Conservation (phyloP, 2,113 vertebrate species). For the Stegostoma tigrinum region DNA sequence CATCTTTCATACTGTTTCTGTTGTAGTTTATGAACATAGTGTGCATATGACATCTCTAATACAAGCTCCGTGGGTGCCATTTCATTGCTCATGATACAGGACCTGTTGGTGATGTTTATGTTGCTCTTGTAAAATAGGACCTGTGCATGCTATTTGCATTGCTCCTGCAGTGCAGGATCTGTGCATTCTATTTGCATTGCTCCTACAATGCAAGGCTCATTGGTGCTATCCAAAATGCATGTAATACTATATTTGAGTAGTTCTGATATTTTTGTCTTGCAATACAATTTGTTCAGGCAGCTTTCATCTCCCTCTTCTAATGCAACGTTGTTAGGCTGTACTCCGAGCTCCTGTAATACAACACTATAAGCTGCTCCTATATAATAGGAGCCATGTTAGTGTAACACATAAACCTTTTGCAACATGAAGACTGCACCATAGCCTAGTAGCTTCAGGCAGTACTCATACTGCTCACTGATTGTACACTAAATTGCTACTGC, state of each 20-base stretch:
- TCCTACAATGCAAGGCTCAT: conserved; percentile 58
- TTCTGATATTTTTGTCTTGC: background rate
- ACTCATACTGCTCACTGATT: background rate
- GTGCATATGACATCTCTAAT: conserved; percentile 63
- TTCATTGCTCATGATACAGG: background rate
- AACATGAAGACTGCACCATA: background rate
- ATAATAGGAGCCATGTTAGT: background rate
- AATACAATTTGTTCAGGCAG: background rate
- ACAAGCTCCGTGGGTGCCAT: background rate
- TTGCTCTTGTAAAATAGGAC: background rate
- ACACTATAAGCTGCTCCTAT: too few relatives aligned
- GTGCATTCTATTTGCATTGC: background rate
- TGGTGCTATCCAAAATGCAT: conserved; percentile 82
- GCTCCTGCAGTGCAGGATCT: background rate
- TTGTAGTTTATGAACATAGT: too few relatives aligned
- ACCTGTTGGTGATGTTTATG: background rate
- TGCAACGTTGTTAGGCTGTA: background rate
- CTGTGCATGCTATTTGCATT: background rate
- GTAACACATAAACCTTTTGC: background rate
- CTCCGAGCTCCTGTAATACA: background rate
- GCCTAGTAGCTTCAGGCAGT: background rate
- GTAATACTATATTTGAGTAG: background rate
- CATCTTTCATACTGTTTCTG: background rate
- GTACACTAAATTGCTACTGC: background rate
- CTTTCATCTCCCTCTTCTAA: background rate